Conservation (phyloP, 2,797 vertebrate species). For the Phoeniculus purpureus region DNA sequence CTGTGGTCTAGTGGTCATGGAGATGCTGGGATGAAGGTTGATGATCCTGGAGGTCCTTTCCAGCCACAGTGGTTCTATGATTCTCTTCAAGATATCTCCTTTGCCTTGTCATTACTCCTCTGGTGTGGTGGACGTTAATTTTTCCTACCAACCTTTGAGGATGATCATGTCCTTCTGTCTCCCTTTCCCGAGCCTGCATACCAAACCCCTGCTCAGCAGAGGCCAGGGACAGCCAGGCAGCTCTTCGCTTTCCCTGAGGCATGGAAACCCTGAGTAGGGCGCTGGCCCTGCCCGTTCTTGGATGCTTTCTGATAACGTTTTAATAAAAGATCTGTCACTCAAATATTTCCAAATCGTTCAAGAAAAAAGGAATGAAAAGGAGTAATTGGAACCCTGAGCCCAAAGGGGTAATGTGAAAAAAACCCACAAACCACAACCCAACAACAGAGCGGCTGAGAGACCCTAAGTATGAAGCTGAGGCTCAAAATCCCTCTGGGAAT, state of each 20-base stretch:
- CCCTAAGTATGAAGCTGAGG: not conserved
- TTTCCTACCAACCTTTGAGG: not conserved
- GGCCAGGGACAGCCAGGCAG: conserved; percentile 19
- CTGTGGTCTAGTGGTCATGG: no score
- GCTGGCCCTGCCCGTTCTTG: not conserved
- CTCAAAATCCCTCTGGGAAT: conserved; percentile 28
- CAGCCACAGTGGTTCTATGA: no score
- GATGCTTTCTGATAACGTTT: conserved; percentile 54
- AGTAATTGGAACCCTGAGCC: conserved; percentile 40
- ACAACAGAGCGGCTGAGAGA: not conserved
- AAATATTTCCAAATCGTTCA: conserved; percentile 42
- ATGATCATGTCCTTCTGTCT: not conserved
- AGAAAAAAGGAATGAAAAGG: conserved; percentile 5
- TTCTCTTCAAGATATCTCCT: not conserved
- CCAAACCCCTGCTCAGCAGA: not conserved
- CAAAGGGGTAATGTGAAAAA: conserved; percentile 6
- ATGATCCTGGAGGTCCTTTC: no score
- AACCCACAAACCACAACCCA: not conserved
- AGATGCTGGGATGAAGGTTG: no score
- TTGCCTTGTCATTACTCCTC: not conserved
- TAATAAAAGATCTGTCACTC: conserved; percentile 70
- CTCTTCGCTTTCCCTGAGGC: conserved; percentile 55
- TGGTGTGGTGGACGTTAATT: not conserved
- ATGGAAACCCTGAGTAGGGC: conserved; percentile 61
- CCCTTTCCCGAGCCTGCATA: not conserved